These are phyloP conservation scores for Misgurnus mizolepis DNA, from an alignment of 2,113 vertebrate genomes.

Conservation along the genomic window DNA sequence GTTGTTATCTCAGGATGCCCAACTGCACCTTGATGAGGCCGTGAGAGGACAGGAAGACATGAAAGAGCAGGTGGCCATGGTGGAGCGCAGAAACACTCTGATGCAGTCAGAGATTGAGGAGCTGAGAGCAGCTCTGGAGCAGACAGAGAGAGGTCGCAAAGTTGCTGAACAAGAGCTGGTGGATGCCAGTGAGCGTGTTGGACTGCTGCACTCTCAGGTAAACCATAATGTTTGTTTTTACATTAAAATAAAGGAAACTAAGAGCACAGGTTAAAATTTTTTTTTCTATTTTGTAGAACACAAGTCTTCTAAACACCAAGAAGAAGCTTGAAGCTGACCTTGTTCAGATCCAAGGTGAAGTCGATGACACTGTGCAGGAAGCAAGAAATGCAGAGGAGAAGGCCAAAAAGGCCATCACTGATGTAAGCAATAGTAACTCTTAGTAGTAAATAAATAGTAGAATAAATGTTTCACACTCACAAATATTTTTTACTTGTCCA, in stretches of 20 bases:
- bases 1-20: neutral
- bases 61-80: conserved; percentile 75
- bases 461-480: neutral
- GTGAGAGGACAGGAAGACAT: conserved; percentile 47
- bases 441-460: too few relatives aligned
- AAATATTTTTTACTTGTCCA: neutral
- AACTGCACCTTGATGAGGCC: conserved; percentile 16
- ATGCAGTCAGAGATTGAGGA: conserved; percentile 43
- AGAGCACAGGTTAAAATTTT: too few relatives aligned
- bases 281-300: conserved; percentile 26
- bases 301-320: conserved; percentile 55
- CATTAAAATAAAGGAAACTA: too few relatives aligned
- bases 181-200: neutral
- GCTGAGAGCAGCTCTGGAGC: conserved; percentile 62
- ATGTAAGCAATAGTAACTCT: conserved; percentile 1
- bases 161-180: conserved; percentile 2
- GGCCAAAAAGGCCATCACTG: conserved; percentile 55
- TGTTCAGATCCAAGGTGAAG: conserved; percentile 50
- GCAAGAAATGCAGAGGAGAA: conserved; percentile 54
- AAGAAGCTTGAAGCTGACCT: conserved; percentile 53
- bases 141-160: conserved; percentile 2
- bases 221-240: too few relatives aligned
- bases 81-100: conserved; percentile 70
- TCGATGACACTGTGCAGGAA: conserved; percentile 51
- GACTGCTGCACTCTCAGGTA: neutral